phyloP scores from a whole-genome alignment of 2,797 vertebrate genomes.

The Falco berigora region DNA sequence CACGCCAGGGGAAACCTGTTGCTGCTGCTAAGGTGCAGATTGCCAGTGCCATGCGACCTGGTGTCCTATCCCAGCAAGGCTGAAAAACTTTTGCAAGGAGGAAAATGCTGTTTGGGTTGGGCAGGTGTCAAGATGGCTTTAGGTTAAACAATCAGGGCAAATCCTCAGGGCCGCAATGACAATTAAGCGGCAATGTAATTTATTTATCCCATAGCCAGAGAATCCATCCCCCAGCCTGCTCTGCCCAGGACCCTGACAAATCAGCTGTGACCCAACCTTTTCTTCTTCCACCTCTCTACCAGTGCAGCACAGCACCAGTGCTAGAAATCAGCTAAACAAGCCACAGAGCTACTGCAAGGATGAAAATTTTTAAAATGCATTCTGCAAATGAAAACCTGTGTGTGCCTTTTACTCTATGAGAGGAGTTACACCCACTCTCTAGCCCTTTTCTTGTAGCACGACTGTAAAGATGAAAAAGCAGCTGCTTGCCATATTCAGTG shows the following conservation, averaged over 20 bases:
- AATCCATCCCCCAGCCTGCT: not conserved
- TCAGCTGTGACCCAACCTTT: not conserved
- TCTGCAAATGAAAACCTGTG: not conserved
- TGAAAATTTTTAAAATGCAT: not conserved
- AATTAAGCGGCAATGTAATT: not conserved
- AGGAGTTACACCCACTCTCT: not conserved
- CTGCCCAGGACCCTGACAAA: not conserved
- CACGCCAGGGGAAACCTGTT: not conserved
- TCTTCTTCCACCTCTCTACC: not conserved
- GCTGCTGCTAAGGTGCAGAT: rapidly evolving
- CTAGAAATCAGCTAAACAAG: not conserved
- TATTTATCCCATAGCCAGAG: not conserved
- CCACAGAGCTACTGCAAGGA: not conserved
- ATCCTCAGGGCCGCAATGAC: not conserved
- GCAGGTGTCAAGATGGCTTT: not conserved
- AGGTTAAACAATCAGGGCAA: not conserved
- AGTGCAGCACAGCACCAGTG: not conserved
- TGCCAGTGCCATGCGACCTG: rapidly evolving
- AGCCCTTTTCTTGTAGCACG: not conserved
- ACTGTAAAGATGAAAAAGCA: not conserved
- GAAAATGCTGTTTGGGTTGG: not conserved
- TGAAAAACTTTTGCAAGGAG: not conserved
- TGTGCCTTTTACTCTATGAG: not conserved
- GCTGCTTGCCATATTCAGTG: not conserved
- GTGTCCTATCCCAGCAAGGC: not conserved